Conservation (phyloP, 2,888 invertebrate genomes). For the Anarsia innoxiella region DNA sequence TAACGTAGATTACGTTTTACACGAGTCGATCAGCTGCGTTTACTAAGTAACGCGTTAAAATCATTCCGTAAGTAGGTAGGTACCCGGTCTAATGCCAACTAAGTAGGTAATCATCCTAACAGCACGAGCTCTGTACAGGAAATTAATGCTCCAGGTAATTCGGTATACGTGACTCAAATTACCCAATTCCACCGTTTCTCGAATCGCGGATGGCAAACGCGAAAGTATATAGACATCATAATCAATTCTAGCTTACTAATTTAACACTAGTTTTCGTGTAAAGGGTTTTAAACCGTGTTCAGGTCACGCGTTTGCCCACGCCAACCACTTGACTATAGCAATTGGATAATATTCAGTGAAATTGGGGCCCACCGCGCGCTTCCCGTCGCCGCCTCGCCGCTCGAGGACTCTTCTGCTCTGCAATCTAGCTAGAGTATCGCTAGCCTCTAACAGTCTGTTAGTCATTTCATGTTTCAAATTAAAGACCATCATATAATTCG, state of each 20-base stretch:
- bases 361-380: constrained; percentile 66
- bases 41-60: constrained; percentile 29
- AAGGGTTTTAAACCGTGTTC: constrained; percentile 39
- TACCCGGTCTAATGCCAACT: too few species aligned
- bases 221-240: too few species aligned
- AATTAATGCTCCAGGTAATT: too few species aligned
- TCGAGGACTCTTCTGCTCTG: constrained; percentile 49
- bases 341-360: constrained; percentile 66
- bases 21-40: constrained; percentile 37
- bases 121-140: too few species aligned
- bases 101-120: too few species aligned
- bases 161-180: too few species aligned
- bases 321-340: constrained; percentile 65
- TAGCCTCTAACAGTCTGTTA: constrained; percentile 51
- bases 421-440: constrained; percentile 28
- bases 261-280: too few species aligned
- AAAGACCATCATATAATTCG: constrained; percentile 10
- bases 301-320: constrained; percentile 71
- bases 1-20: constrained; percentile 27
- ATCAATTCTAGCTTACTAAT: too few species aligned
- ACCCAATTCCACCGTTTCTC: too few species aligned
- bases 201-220: too few species aligned
- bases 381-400: constrained; percentile 44
- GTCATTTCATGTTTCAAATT: background rate
- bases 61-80: too few species aligned